phyloP scores from a whole-genome alignment of 2,113 vertebrate species.

The Stegastes partitus region DNA sequence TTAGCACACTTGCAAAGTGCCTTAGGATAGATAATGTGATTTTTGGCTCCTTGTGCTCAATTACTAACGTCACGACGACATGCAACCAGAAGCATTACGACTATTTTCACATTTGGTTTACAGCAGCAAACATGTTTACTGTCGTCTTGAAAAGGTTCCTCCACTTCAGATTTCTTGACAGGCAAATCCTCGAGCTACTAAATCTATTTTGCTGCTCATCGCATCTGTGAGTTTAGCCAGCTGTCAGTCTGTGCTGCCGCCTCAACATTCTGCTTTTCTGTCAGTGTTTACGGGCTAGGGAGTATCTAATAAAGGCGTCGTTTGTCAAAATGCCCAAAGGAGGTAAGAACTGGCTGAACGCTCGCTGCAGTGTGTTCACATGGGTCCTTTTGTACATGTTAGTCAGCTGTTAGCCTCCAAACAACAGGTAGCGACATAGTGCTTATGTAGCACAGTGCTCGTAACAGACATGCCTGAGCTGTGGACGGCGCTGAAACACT shows the following conservation, averaged over 20 bases:
- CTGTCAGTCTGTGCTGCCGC: conserved; percentile 62
- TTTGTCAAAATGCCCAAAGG: conserved; percentile 83
- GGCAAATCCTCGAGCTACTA: conserved; percentile 43
- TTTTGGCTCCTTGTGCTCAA: background rate
- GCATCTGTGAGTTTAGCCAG: conserved; percentile 63
- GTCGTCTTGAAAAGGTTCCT: accelerated
- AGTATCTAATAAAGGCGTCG: conserved; percentile 12
- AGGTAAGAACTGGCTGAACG: conserved; percentile 74
- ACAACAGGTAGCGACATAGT: background rate
- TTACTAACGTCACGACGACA: accelerated
- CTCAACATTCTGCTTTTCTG: conserved; percentile 36
- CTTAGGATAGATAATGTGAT: conserved; percentile 41
- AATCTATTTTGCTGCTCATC: conserved; percentile 23
- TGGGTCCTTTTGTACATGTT: conserved; percentile 7
- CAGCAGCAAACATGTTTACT: accelerated
- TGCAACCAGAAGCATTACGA: no score
- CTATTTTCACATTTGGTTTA: background rate
- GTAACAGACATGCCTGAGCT: background rate
- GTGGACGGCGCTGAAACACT: background rate
- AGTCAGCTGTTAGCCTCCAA: conserved; percentile 30
- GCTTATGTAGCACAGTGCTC: background rate
- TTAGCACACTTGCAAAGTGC: conserved; percentile 62
- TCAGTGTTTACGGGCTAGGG: background rate
- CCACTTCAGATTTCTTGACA: conserved; percentile 24
- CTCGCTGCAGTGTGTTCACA: background rate